Conservation (phyloP, 2,888 invertebrate genomes). For the Stictocephala bisonia region DNA sequence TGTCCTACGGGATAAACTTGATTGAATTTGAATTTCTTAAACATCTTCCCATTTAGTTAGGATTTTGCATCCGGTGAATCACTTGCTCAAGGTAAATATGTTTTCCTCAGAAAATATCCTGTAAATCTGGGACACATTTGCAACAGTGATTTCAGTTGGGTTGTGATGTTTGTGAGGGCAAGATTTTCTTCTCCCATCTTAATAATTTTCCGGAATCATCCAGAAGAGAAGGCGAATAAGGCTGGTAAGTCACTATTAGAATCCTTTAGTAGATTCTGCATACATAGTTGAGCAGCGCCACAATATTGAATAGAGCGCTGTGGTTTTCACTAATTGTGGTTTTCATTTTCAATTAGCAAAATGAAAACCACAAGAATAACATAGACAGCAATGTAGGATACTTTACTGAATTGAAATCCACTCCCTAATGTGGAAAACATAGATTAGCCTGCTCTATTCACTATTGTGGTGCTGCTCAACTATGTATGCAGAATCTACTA, state of each 20-base stretch:
- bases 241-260: neutral
- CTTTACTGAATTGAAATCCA: neutral
- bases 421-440: constrained; percentile 7
- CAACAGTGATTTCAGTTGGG: neutral
- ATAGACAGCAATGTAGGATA: neutral
- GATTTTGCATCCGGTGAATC: too few relatives aligned
- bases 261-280: neutral
- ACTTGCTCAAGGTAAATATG: constrained; percentile 6
- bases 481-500: neutral
- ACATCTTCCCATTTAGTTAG: too few relatives aligned
- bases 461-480: constrained; percentile 1
- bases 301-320: constrained; percentile 20
- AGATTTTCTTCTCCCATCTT: neutral
- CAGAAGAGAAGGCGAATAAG: neutral
- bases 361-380: constrained; percentile 5
- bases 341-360: constrained; percentile 1
- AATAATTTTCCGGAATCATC: neutral
- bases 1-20: too few relatives aligned
- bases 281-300: neutral
- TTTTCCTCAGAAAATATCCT: neutral
- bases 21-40: too few relatives aligned
- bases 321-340: too few relatives aligned
- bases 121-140: neutral
- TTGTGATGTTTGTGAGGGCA: neutral
- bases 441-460: constrained; percentile 24